Evolutionary conservation across 2,797 vertebrate genomes (phyloP).

Genomic region (Catharus ustulatus): DNA sequence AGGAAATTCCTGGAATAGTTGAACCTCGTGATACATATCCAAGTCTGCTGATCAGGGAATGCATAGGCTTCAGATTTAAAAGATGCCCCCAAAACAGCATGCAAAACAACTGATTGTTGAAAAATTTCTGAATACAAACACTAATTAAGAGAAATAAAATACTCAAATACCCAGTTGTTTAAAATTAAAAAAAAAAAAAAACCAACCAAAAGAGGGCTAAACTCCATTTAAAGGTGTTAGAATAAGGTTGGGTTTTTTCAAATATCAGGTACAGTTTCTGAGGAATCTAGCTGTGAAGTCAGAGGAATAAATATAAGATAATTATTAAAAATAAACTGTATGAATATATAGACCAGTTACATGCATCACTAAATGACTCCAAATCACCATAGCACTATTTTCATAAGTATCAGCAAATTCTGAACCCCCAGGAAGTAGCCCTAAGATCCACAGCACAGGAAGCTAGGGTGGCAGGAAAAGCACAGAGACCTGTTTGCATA

Average conservation of each 20-base stretch:
- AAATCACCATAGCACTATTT: neutral
- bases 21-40: neutral
- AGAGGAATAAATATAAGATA: neutral
- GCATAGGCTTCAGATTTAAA: neutral
- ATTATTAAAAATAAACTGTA: neutral
- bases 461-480: neutral
- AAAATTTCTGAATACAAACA: neutral
- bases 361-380: neutral
- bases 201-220: no score
- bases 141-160: neutral
- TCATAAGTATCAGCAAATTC: neutral
- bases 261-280: neutral
- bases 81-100: neutral
- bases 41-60: neutral
- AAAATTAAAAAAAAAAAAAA: neutral
- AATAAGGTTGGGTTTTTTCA: fast-evolving
- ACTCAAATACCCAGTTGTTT: neutral
- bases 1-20: slow-evolving; percentile 59
- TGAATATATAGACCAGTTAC: neutral
- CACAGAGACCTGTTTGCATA: neutral
- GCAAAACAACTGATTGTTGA: neutral
- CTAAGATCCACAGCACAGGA: neutral
- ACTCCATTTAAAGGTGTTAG: neutral
- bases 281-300: neutral
- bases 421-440: neutral